Evolutionary conservation across 2,888 invertebrate genomes (phyloP).

Genomic region (Dryobota labecula): DNA sequence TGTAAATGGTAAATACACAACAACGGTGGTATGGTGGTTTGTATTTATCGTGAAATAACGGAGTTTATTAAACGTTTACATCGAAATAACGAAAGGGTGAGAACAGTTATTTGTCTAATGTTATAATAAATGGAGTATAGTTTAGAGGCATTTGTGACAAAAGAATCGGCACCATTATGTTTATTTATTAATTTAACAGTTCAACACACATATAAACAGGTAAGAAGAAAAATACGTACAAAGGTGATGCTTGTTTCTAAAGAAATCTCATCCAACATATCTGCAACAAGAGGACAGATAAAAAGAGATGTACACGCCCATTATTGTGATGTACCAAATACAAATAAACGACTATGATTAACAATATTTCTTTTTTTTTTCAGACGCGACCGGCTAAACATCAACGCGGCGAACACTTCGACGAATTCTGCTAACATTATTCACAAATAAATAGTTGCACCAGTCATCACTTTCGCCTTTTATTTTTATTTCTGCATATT

Average conservation of each 20-base stretch:
- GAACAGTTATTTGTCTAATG: no score
- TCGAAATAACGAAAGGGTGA: no score
- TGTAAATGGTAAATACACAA: no score
- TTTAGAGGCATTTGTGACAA: no score
- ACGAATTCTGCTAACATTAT: constrained; percentile 26
- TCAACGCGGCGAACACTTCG: not conserved
- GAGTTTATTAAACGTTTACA: no score
- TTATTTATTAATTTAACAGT: no score
- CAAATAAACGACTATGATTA: not conserved
- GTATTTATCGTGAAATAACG: no score
- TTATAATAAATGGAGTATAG: no score
- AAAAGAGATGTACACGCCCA: not conserved
- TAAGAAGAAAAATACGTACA: not conserved
- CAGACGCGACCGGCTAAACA: constrained; percentile 49
- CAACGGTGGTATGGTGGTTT: no score
- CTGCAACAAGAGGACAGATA: not conserved
- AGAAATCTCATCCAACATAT: not conserved
- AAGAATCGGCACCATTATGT: no score
- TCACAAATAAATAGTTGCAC: constrained; percentile 50
- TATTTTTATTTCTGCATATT: not conserved
- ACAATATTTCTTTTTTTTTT: constrained; percentile 11
- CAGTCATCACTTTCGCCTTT: not conserved
- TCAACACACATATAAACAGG: not conserved
- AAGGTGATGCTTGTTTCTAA: not conserved
- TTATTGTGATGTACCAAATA: not conserved